Conservation (phyloP, 2,113 vertebrate species). For the Larimichthys crocea region DNA sequence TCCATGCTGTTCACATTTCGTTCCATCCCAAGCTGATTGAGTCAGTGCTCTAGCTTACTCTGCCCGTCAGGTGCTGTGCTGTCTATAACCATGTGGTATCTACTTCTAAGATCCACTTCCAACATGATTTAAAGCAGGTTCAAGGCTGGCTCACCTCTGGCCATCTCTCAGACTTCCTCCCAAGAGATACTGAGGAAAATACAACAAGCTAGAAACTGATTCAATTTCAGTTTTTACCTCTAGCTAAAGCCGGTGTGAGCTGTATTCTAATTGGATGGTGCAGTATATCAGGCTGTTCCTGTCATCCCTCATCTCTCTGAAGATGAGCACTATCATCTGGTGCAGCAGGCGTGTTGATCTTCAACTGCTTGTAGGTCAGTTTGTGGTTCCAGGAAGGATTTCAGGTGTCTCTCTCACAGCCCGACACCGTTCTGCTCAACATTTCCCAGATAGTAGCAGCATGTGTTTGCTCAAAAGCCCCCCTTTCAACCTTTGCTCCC, state of each 20-base stretch:
- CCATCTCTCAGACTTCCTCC: conserved; percentile 15
- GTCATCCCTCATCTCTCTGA: conserved; percentile 50
- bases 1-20: conserved; percentile 68
- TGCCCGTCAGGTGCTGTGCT: conserved; percentile 33
- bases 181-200: conserved; percentile 19
- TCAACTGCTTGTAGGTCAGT: conserved; percentile 42
- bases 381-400: conserved; percentile 15
- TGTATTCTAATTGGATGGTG: conserved; percentile 42
- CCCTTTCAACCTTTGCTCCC: conserved; percentile 44
- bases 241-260: conserved; percentile 21
- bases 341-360: conserved; percentile 58
- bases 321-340: conserved; percentile 33
- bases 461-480: conserved; percentile 14
- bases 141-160: conserved; percentile 21
- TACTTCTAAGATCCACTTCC: background rate
- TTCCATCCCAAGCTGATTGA: conserved; percentile 47
- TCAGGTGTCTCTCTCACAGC: conserved; percentile 31
- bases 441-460: conserved; percentile 23
- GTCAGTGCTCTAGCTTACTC: conserved; percentile 33
- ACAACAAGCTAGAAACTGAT: conserved; percentile 43
- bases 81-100: conserved; percentile 1
- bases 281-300: conserved; percentile 20
- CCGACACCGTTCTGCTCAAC: background rate
- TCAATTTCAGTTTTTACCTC: conserved; percentile 39
- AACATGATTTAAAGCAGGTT: conserved; percentile 33